phyloP scores from a whole-genome alignment of 2,797 vertebrate genomes.

The Enteromius argenteus region DNA sequence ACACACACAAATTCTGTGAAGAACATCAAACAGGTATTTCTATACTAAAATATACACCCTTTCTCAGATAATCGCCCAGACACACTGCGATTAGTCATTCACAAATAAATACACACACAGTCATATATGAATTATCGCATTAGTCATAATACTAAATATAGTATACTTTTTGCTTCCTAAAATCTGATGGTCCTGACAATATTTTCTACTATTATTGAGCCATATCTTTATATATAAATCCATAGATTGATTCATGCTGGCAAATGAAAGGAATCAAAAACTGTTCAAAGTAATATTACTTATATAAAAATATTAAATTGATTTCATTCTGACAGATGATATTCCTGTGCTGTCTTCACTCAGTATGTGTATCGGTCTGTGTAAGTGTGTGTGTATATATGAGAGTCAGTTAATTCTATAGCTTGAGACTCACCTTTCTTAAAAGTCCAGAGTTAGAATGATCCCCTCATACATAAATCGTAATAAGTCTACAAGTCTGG shows the following conservation, averaged over 20 bases:
- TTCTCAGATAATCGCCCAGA: background rate
- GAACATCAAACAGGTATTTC: background rate
- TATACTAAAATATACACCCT: background rate
- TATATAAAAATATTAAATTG: background rate
- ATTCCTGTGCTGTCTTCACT: conserved; percentile 1
- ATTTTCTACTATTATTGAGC: background rate
- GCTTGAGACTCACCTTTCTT: conserved; percentile 35
- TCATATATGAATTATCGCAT: conserved; percentile 4
- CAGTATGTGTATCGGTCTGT: background rate
- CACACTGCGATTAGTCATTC: conserved; percentile 11
- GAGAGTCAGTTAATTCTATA: background rate
- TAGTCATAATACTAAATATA: conserved; percentile 48
- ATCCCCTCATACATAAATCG: background rate
- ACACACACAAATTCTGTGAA: background rate
- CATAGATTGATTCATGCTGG: background rate
- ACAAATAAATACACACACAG: conserved; percentile 1
- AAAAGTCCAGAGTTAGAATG: conserved; percentile 23
- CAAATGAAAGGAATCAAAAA: background rate
- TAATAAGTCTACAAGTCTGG: background rate
- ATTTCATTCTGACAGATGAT: background rate
- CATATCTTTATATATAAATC: background rate
- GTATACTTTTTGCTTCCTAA: background rate
- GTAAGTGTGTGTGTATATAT: background rate
- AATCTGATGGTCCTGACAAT: background rate
- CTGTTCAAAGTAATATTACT: background rate